Conservation (phyloP, 2,797 vertebrate species). For the Lagocephalus sceleratus region DNA sequence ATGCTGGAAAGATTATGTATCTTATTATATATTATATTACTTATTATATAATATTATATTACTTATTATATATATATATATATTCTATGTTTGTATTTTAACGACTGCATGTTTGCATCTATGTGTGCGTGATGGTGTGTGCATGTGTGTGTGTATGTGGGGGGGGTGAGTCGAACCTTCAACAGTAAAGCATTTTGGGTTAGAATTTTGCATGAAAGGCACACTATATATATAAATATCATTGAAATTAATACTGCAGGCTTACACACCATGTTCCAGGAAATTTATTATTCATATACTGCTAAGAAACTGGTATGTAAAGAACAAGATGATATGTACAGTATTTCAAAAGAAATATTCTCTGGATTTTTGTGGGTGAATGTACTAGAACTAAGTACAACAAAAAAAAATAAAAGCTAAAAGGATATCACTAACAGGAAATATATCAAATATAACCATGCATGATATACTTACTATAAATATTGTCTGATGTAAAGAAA, state of each 20-base stretch:
- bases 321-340: conserved; percentile 58
- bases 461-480: conserved; percentile 85
- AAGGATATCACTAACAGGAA: conserved; percentile 54
- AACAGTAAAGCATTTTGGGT: too few species aligned
- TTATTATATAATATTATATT: too few species aligned
- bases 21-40: too few species aligned
- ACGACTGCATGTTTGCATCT: too few species aligned
- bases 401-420: conserved; percentile 69
- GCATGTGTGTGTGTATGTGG: too few species aligned
- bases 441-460: conserved; percentile 87
- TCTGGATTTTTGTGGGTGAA: conserved; percentile 53
- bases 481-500: conserved; percentile 63
- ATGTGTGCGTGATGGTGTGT: too few species aligned
- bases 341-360: conserved; percentile 25
- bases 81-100: too few species aligned
- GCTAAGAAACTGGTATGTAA: conserved; percentile 58
- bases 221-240: too few species aligned
- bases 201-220: too few species aligned
- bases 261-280: conserved; percentile 49
- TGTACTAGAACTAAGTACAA: conserved; percentile 61
- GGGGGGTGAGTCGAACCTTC: too few species aligned
- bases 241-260: conserved; percentile 56
- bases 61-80: too few species aligned
- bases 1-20: too few species aligned
- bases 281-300: conserved; percentile 57